Evolutionary conservation across 2,797 vertebrate genomes (phyloP), one percentile per base, ranked within the genome.

Genomic region (Sandelia bainsii): DNA sequence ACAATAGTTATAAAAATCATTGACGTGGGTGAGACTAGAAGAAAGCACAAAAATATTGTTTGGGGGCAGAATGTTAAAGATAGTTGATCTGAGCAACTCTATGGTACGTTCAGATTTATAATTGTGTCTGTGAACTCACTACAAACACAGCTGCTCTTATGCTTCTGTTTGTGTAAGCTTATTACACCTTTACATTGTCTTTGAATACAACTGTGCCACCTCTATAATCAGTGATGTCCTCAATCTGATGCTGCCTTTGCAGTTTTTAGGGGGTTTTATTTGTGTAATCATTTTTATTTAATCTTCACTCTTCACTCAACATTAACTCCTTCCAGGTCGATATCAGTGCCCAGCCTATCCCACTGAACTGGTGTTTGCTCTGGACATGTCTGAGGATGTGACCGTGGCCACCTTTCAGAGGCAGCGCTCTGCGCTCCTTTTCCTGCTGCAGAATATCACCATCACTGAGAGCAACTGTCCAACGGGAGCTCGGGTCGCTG

Each of bases 381-480:
- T 97, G 23, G 96, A 97, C 81, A 90, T 94, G 92, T 96, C 95
- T 12, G 75, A 64, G 0, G 93, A 92, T 0, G 89, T 96, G 67
- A 82, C 80, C 0, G 13, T 46, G 23, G 19, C 13, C 29, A 75
- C 77, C 11, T 95, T 97, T 65, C 86, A 93, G 75, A 87, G 87
- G 58, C 96, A 96, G 94, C 94, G 89, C 45, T 68, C 34, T 8
- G 83, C 90, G 22, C 68, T 95, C 40, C 42, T 85, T 0, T 85
- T 79, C 20, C 62, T 97, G 75, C 66, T 97, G 88, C 82, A 90
- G 56, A 77, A 81, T 9, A 23, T 96, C 29, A 85, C 90, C 69
- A 89, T 97, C 14, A 90, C 91, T 6, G 92, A 93, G 65, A 96
- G 89, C 83, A 95, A 93, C 82, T 96, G 96, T 62, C 96, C 95